Percentiles rank a stretch among this genome's conserved stretches.
These are phyloP conservation scores for Conus betulinus DNA, from an alignment of 1,140 invertebrate genomes.

Conservation along the genomic window DNA sequence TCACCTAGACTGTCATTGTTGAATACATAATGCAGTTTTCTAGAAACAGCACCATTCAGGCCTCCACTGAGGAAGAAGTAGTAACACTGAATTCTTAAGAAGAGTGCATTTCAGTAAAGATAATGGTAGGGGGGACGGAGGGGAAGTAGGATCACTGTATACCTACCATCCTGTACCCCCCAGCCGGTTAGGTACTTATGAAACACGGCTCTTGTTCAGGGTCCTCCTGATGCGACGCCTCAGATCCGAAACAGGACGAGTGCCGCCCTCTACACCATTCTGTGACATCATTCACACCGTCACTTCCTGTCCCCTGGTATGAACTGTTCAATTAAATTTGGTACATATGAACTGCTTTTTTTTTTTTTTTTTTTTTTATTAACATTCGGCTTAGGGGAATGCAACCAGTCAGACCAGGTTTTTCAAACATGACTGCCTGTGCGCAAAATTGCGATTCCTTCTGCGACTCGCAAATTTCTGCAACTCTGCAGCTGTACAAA, in stretches of 20 bases:
- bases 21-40: background rate
- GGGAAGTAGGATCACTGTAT: background rate
- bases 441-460: too few relatives aligned
- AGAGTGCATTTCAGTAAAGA: background rate
- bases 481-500: too few relatives aligned
- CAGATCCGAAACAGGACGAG: constrained; percentile 38
- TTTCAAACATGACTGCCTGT: too few relatives aligned
- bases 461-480: too few relatives aligned
- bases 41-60: too few relatives aligned
- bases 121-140: background rate
- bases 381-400: too few relatives aligned
- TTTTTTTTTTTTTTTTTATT: background rate
- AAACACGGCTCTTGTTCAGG: constrained; percentile 32
- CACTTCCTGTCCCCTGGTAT: constrained; percentile 6
- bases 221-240: constrained; percentile 44
- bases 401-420: too few relatives aligned
- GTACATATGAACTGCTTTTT: background rate
- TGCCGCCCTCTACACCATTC: constrained; percentile 33
- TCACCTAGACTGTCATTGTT: background rate
- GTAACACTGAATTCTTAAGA: too few relatives aligned
- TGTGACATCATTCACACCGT: constrained; percentile 34
- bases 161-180: constrained; percentile 12
- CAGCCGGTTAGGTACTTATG: background rate
- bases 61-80: too few relatives aligned
- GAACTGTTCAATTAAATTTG: background rate